A percentile compares a stretch with the other conserved stretches of the same genome.
Evolutionary conservation across 2,797 vertebrate species (phyloP).

Genomic region (Pangasius macronema): DNA sequence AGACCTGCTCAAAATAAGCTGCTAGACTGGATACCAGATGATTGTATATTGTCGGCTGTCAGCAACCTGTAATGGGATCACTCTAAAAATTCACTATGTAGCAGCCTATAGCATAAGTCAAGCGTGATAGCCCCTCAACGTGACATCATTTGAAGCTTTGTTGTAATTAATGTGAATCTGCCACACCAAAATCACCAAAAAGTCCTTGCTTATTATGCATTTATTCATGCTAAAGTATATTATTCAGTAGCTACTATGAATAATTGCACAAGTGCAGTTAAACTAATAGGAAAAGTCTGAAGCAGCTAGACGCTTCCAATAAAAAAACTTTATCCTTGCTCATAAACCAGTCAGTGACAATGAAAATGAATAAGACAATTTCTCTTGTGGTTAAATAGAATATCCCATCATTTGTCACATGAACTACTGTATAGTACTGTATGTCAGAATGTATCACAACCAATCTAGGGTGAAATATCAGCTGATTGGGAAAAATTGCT

Average conservation of each 20-base stretch:
- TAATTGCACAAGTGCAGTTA: neutral
- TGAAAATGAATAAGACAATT: neutral
- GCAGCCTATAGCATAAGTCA: neutral
- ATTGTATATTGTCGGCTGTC: neutral
- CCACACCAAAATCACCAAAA: neutral
- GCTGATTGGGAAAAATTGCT: neutral
- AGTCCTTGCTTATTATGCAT: neutral
- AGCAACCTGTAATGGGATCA: neutral
- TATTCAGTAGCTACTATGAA: neutral
- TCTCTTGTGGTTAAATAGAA: constrained; percentile 1
- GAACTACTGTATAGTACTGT: neutral
- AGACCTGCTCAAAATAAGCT: neutral
- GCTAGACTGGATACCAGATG: neutral
- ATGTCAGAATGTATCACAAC: neutral
- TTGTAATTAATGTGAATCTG: neutral
- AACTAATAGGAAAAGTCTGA: neutral
- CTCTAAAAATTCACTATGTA: neutral
- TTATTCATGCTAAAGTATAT: constrained; percentile 3
- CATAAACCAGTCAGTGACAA: constrained; percentile 11
- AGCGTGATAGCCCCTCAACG: neutral
- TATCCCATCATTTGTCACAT: neutral
- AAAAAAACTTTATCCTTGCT: neutral
- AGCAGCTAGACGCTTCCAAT: neutral
- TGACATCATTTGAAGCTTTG: neutral
- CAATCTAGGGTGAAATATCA: constrained; percentile 2